Evolutionary conservation across 2,113 vertebrate species (phyloP), one percentile per base, ranked within the genome.

Genomic region (Scolopax mira): DNA sequence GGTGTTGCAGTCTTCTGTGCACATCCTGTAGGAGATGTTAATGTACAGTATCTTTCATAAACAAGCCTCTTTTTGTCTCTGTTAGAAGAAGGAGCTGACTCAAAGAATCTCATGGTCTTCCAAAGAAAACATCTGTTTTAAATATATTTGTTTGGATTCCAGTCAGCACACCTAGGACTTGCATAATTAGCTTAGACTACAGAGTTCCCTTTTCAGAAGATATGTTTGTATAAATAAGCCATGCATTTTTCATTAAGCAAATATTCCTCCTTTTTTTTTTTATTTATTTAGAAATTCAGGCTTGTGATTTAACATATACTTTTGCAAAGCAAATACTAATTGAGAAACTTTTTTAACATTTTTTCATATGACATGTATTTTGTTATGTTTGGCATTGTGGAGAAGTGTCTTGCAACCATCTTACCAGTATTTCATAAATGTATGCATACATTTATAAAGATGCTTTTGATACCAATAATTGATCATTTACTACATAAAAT

Each of bases 111-210:
- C 93, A 94, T 57, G 80, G 22, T 91, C 54, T 66, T 97, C 97
- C 97, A 98, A 98, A 97, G 94, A 97, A 98, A 98, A 98, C 96
- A 98, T 75, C 96, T 96, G 89, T 73, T 98, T 95, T 95, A 94
- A 98, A 96, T 94, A 92, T 98, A 96, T 97, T 97, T 98, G 90
- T 98, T 97, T 98, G 97, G 96, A 97, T 97, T 97, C 94, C 83
- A 95, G 93, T 96, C 91, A 97, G 65, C 14, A 51, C 85, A 97
- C 94, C 96, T 96, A 95, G 64, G 88, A 88, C 89, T 95, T 94
- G 97, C 96, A 97, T 98, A 98, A 97, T 97, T 97, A 98, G 85
- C 94, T 97, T 82, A 89, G 89, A 94, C 94, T 94, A 97, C 97
- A 98, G 79, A 97, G 93, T 97, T 96, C 96, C 93, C 96, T 97